Base-by-base conservation (phyloP, 1,140 invertebrate species). In the Eciton burchellii region DNA sequence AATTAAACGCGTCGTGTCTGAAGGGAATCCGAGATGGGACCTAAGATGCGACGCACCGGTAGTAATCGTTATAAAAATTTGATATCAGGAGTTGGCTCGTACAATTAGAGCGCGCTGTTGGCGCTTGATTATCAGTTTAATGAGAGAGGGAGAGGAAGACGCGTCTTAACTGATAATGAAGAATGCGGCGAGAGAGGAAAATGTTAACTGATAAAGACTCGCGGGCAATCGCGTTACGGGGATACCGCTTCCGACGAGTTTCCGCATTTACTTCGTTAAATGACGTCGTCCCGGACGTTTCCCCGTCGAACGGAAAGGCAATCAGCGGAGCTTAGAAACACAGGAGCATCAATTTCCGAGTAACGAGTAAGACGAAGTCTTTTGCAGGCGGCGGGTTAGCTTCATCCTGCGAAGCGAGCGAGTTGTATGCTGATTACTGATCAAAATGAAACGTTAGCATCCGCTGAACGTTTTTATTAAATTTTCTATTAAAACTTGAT, bases 181-280 rank as follows among this genome's bases (percentile, higher is more conserved):
- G 41, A 77, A 16, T n/a, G 49, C 12, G 19, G n/a, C 19, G 16
- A 1, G 19, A 41, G 29, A 52, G 73, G 74, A 68, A 54, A 77
- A 68, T 68, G 74, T 77, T 29, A 21, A 77, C 47, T 29, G 49
- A 77, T 77, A 77, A 77, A 77, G 35, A 56, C 62, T 52, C 47
- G 65, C 74, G 12, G 43, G 26, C 57, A 63, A 63, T 76, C 26
- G 26, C 24, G 0, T 52, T 65, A 45, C 6, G 52, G 29, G 35
- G 16, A 54, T n/a, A 24, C 49, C 3, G 62, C 26, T 21, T 21
- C 8, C 47, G n/a, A 57, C 35, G 35, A 35, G 47, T 77, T 68
- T 68, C 62, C 21, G n/a, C 63, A 63, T 45, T 79, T 70, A 70
- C 74, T 70, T 79, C 41, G 41, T 79, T 70, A 70, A 79, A 35